These are phyloP conservation scores for Aricia artaxerxes DNA, from an alignment of 2,888 invertebrate species.

Conservation along the genomic window DNA sequence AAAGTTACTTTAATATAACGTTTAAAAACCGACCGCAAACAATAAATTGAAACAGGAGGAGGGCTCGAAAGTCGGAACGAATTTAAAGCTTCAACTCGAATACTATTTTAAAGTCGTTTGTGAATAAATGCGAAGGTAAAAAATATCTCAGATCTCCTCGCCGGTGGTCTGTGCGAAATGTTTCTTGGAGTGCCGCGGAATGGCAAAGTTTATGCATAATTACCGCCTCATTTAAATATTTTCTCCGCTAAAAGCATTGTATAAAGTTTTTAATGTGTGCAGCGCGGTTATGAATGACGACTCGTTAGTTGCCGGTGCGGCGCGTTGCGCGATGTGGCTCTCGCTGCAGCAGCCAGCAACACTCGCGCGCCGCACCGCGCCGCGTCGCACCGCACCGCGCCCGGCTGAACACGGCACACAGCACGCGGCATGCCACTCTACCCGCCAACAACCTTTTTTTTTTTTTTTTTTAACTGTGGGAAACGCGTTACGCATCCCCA, in stretches of 20 bases:
- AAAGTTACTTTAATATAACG: conserved; percentile 6
- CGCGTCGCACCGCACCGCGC: no score
- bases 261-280: conserved; percentile 15
- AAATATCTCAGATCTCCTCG: conserved; percentile 26
- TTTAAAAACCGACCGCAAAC: conserved; percentile 11
- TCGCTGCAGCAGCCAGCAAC: no score
- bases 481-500: no score
- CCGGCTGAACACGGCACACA: no score
- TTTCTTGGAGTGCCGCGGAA: conserved; percentile 36
- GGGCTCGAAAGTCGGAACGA: conserved; percentile 6
- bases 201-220: conserved; percentile 42
- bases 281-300: not conserved
- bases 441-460: no score
- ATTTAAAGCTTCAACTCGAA: conserved; percentile 24
- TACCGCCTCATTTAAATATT: conserved; percentile 43
- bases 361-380: no score
- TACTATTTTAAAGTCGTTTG: conserved; percentile 24
- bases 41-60: conserved; percentile 22
- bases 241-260: conserved; percentile 31
- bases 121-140: conserved; percentile 28
- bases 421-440: no score
- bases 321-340: not conserved
- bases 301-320: not conserved
- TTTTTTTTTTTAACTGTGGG: no score
- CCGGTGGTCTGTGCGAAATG: conserved; percentile 28